phyloP scores from a whole-genome alignment of 2,888 invertebrate genomes.

The Mechanitis mazaeus region DNA sequence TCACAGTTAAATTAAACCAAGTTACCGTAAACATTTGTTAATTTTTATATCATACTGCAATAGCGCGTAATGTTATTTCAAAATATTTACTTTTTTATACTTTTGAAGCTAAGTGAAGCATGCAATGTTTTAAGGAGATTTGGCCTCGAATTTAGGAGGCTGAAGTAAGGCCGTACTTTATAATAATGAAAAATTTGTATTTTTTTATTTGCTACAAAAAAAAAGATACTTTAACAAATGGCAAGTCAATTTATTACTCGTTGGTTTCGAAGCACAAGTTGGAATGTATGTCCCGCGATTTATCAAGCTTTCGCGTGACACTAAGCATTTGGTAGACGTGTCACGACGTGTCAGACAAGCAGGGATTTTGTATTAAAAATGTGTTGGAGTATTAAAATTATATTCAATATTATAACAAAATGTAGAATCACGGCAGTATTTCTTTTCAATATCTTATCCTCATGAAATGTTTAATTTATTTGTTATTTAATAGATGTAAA shows the following conservation, averaged over 20 bases:
- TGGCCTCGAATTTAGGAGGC: constrained; percentile 56
- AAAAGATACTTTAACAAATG: background rate
- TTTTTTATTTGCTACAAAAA: background rate
- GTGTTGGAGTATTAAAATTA: no score
- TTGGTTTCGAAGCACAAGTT: background rate
- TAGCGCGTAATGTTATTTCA: no score
- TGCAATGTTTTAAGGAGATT: constrained; percentile 47
- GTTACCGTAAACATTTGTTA: no score
- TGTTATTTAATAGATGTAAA: background rate
- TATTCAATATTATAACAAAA: no score
- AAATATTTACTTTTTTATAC: no score
- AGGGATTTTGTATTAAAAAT: background rate
- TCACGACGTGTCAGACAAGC: background rate
- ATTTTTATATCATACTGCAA: no score
- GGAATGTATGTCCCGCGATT: constrained; percentile 7
- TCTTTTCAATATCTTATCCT: no score
- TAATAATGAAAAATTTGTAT: constrained; percentile 10
- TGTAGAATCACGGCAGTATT: no score
- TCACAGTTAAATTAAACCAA: no score
- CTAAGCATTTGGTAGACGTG: constrained; percentile 7
- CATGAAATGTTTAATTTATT: no score
- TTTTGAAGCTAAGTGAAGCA: constrained; percentile 7
- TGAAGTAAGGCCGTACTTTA: constrained; percentile 38
- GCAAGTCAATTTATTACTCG: constrained; percentile 27
- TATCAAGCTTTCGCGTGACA: constrained; percentile 17